A percentile compares a stretch with the other conserved stretches of the same genome.
Evolutionary conservation across 2,113 vertebrate genomes (phyloP).

Genomic region (Zeus faber): DNA sequence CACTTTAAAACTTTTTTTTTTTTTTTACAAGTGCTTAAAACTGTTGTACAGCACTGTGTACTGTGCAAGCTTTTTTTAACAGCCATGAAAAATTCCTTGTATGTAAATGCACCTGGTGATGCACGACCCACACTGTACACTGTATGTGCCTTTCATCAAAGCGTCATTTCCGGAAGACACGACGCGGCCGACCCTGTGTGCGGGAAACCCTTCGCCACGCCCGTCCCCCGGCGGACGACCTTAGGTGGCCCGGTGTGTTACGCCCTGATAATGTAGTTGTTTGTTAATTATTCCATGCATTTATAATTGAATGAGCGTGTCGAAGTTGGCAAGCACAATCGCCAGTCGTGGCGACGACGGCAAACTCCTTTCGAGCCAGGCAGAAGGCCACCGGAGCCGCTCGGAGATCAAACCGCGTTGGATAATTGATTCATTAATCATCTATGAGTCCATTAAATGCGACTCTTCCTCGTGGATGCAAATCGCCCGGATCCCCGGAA

Average conservation of each 20-base stretch:
- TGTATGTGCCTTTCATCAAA: no score
- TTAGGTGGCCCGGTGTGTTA: constrained; percentile 34
- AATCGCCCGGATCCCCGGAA: constrained; percentile 8
- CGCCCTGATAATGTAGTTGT: constrained; percentile 29
- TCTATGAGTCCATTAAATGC: constrained; percentile 52
- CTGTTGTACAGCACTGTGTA: no score
- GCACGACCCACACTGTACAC: no score
- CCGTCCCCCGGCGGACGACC: constrained; percentile 33
- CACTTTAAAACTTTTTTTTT: no score
- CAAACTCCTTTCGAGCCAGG: constrained; percentile 49
- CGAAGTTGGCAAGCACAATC: constrained; percentile 26
- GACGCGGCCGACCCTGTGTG: no score
- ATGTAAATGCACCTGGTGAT: no score
- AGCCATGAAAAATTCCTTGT: no score
- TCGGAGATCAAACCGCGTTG: constrained; percentile 31
- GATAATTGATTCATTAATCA: constrained; percentile 61
- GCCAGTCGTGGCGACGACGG: constrained; percentile 3
- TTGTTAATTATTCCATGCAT: constrained; percentile 61
- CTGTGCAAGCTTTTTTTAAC: no score
- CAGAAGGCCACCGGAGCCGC: constrained; percentile 39
- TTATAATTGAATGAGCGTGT: constrained; percentile 50
- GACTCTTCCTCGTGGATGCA: constrained; percentile 32
- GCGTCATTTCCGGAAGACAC: no score
- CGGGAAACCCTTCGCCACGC: constrained; percentile 2
- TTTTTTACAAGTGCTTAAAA: no score